Base-by-base conservation (phyloP, 1,140 invertebrate genomes). In the Trachymyrmex septentrionalis region DNA sequence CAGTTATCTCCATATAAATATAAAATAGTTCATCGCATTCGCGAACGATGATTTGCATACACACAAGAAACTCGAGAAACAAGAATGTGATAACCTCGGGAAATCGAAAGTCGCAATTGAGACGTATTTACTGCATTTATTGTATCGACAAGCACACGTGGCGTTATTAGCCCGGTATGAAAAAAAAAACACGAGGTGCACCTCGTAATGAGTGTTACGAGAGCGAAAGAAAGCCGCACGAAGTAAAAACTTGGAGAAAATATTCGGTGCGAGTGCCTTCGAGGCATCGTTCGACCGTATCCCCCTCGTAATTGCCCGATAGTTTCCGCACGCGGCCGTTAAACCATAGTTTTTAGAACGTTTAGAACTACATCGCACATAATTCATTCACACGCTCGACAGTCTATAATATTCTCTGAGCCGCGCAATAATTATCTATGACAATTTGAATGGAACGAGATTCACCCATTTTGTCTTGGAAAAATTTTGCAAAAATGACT, bases 261-360 rank as follows among this genome's bases (percentile, higher is more conserved):
- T 76, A 64, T 82, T 81, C 61, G 14, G 53, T 5, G 12, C 21
- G 81, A 73, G 30, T 38, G 48, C 53, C 63, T 24, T 4, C 21
- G n/a, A 78, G 55, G 71, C 75, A 14, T 88, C 86, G 44, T 80
- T 88, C 85, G 55, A 80, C 73, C 66, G 57, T 61, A 80, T 61
- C 57, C 44, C 38, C 61, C 27, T 48, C 34, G 9, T 85, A 64
- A 77, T 77, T 77, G 30, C 59, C 59, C 69, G 19, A 59, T n/a
- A 27, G 6, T 75, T 44, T 53, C 27, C 59, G 72, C 73, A 19
- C 72, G 72, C 82, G 24, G 59, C 12, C 57, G 19, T 76, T 77
- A 63, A 78, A 21, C 72, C n/a, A 44, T 38, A 44, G n/a, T 82
- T 73, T 82, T 82, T 73, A 27, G 55, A 61, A 73, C 67, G 12